Base-by-base conservation (phyloP, 2,113 vertebrate genomes). In the Pardalotus punctatus region DNA sequence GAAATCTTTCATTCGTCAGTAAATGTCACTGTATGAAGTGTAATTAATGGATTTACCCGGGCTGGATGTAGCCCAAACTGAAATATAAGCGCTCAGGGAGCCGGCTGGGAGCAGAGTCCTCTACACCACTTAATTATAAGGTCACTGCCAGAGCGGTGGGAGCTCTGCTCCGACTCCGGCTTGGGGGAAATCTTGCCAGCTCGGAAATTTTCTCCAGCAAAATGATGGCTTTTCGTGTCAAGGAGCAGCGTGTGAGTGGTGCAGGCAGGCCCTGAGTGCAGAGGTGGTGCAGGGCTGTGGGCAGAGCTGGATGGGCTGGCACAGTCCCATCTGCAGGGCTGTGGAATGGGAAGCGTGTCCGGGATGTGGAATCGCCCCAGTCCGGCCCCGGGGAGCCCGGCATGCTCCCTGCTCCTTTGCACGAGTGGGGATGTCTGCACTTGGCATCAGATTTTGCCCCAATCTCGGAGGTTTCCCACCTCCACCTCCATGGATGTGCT, bases 1-100 rank as follows among this genome's bases (percentile, higher is more conserved):
- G 96, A 97, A 97, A 97, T 93, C 94, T 84, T 96, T 90, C 88
- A 73, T 91, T 97, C 1, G 36, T 95, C 93, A 86, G 97, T 94
- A 97, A 97, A 97, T 76, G 92, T 87, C 84, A 85, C 94, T 79
- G 83, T 90, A 73, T 80, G 95, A 94, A 90, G 88, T 95, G 93
- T 97, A 97, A 97, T 97, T 97, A 97, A 95, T 96, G 93, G 94
- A 95, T 97, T 96, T 96, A 83, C 76, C 79, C 73, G 95, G 74
- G 86, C 95, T 97, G 95, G 96, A 96, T 81, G 90, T 57, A 91
- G 92, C 96, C 92, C 95, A 97, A 86, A 93, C 83, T 97, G 97
- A 95, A 96, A 95, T 86, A 67, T 23, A 93, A 96, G 96, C 84
- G 56, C 89, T 90, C 50, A 38, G 95, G 80, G 94, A 96, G 81